Base-by-base conservation (phyloP, 2,113 vertebrate species). In the Gymnobelideus leadbeateri region DNA sequence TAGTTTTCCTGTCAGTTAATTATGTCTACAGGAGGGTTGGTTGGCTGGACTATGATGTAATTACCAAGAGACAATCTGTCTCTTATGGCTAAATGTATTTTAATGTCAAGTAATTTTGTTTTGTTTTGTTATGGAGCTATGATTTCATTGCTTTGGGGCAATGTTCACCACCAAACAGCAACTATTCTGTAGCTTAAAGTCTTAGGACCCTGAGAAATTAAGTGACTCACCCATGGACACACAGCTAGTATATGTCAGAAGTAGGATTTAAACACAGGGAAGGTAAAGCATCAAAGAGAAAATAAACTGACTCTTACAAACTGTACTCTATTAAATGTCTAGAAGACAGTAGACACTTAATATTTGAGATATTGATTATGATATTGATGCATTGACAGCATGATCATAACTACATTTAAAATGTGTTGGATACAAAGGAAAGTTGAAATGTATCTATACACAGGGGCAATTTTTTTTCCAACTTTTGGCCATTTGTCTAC, bases 251-350 rank as follows among this genome's bases (percentile, higher is more conserved):
- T 43, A 77, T 77, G 16, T 77, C 37, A 43, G 16, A 77, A 77
- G 68, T 8, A 77, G n/a, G 25, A 43, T 43, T 77, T 43, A 77
- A 77, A 77, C 16, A 12, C 68, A 91, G 53, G 93, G 52, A 49
- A 55, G 50, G 54, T 57, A n/a, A 90, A 31, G 47, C 10, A 31
- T 89, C 47, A 55, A 92, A 92, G 89, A 77, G 57, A 94, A 93
- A 37, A 93, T 23, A 91, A 96, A 51, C n/a, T 91, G 55, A 50
- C 68, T 68, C 91, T 89, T 51, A 53, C 9, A 93, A 93, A 95
- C 16, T 46, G 31, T n/a, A 84, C 89, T 49, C 94, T 91, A 51
- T n/a, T 61, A 52, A 94, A 14, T 49, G 11, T 2, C 47, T 43
- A 93, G 91, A 68, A 25, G 24, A 57, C 55, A 57, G 28, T 61